A percentile compares a stretch with the other conserved stretches of the same genome.
phyloP scores from a whole-genome alignment of 1,140 invertebrate genomes.

The Melanaphis sacchari region DNA sequence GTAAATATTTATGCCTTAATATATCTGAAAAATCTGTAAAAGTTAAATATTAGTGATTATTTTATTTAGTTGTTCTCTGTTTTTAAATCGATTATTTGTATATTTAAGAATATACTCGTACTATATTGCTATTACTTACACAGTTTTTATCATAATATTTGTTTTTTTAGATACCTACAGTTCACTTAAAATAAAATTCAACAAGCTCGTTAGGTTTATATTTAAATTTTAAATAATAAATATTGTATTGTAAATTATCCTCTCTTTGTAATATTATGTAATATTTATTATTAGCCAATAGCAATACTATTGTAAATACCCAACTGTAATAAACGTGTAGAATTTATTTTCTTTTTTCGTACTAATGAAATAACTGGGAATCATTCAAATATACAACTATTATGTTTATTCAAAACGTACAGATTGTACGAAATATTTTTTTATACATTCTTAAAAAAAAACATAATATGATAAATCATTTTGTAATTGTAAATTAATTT shows the following conservation, averaged over 20 bases:
- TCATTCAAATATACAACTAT: not conserved
- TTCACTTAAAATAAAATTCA: not conserved
- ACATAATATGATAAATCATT: too few relatives aligned
- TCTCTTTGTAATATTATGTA: not conserved
- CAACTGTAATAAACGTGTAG: not conserved
- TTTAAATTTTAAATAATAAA: not conserved
- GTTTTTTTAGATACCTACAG: not conserved
- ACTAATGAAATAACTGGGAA: not conserved
- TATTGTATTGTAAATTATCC: not conserved
- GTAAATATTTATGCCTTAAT: too few relatives aligned
- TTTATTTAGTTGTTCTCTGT: too few relatives aligned
- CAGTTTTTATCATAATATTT: too few relatives aligned
- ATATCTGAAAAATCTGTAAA: too few relatives aligned
- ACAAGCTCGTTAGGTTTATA: not conserved
- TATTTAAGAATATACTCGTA: too few relatives aligned
- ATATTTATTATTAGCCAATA: not conserved
- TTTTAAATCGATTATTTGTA: too few relatives aligned
- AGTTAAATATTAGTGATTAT: too few relatives aligned
- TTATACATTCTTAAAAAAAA: too few relatives aligned
- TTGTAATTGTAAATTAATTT: too few relatives aligned
- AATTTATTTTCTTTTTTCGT: not conserved
- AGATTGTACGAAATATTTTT: too few relatives aligned
- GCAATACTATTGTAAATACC: not conserved
- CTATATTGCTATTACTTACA: too few relatives aligned
- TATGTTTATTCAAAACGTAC: not conserved